These are phyloP conservation scores for Gymnocephalus cernua DNA, from an alignment of 2,113 vertebrate species.

Conservation along the genomic window DNA sequence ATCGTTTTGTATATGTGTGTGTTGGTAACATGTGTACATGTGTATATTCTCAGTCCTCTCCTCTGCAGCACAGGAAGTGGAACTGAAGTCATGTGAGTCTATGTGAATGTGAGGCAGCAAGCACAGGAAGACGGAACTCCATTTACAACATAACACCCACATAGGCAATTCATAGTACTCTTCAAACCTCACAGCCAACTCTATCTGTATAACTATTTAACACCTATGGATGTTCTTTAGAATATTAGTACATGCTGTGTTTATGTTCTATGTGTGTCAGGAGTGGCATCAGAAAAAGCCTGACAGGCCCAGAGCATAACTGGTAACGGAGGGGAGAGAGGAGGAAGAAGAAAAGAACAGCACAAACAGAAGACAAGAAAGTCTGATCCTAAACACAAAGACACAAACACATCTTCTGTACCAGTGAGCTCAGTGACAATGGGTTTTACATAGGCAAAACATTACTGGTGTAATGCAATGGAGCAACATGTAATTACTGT, in stretches of 20 bases:
- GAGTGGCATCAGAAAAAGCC: constrained; percentile 44
- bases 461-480: constrained; percentile 7
- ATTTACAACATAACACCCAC: background rate
- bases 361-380: background rate
- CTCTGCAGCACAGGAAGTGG: constrained; percentile 61
- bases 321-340: background rate
- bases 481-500: constrained; percentile 45
- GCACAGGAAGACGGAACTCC: constrained; percentile 57
- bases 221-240: background rate
- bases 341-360: background rate
- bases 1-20: constrained; percentile 13
- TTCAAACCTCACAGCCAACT: constrained; percentile 2
- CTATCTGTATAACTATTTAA: background rate
- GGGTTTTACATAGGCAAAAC: background rate
- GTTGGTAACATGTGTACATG: constrained; percentile 8
- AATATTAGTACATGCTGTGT: constrained; percentile 18
- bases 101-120: constrained; percentile 35
- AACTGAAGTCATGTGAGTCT: constrained; percentile 65
- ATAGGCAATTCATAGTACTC: background rate
- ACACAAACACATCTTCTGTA: background rate
- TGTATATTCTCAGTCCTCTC: constrained; percentile 31
- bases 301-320: background rate
- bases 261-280: constrained; percentile 51
- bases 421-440: background rate
- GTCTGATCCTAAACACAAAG: constrained; percentile 7